Conservation (phyloP, 1,140 invertebrate genomes). For the Whitmania pigra region DNA sequence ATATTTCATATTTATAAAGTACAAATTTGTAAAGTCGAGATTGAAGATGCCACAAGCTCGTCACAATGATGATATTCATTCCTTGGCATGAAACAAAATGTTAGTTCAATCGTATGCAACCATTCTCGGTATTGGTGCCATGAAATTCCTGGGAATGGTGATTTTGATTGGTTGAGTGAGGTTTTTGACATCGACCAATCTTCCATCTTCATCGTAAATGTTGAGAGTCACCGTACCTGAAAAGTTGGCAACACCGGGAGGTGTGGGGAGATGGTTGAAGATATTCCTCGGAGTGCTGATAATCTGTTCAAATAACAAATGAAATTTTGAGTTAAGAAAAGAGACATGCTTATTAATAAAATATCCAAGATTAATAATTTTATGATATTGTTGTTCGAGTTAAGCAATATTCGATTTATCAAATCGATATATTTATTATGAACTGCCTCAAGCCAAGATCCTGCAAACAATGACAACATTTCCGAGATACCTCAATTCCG, state of each 20-base stretch:
- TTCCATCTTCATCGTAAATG: slow-evolving; percentile 28
- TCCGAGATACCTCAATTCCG: slow-evolving; percentile 21
- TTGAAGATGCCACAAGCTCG: background rate
- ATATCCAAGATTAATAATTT: no score
- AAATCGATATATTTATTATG: no score
- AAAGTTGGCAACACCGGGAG: background rate
- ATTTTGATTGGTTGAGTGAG: slow-evolving; percentile 28
- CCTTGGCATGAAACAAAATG: no score
- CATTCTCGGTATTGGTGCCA: background rate
- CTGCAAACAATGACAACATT: background rate
- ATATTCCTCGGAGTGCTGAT: slow-evolving; percentile 19
- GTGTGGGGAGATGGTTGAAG: slow-evolving; percentile 16
- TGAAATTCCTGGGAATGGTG: slow-evolving; percentile 28
- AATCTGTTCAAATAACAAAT: slow-evolving; percentile 2
- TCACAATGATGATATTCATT: background rate
- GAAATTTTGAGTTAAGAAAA: no score
- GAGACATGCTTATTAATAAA: no score
- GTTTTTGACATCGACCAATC: slow-evolving; percentile 26
- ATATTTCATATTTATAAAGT: background rate
- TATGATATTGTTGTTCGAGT: no score
- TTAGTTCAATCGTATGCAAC: background rate
- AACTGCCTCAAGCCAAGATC: background rate
- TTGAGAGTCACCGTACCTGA: slow-evolving; percentile 26
- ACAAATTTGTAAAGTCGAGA: background rate
- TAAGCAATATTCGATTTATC: no score